Evolutionary conservation across 2,888 invertebrate species (phyloP), one percentile per base, ranked within the genome.

Genomic region (Cryptus viduatorius): DNA sequence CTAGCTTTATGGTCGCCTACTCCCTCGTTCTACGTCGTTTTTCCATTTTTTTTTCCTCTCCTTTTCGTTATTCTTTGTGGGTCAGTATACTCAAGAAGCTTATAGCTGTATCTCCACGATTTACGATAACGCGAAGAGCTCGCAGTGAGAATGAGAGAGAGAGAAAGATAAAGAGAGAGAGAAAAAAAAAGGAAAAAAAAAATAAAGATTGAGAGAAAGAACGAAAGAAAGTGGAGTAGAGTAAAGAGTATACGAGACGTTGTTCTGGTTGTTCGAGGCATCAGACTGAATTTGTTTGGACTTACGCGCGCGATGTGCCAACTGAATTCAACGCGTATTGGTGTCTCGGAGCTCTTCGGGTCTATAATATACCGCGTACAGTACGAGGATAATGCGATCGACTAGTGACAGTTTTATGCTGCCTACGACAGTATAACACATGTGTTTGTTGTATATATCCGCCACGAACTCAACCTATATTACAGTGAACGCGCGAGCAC

Each of bases 21-120:
- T 82, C 71, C 75, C 86, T 67, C 84, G 67, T 65, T 71, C 81
- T 48, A 73, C 42, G 59, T 72, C 88, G 85, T 84, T 83, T 84
- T 79, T 77, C 79, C 76, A 69, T 48, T 14, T 81, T 68, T 48
- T 42, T 19, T 53, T 68, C 65, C n/a, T 44, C 72, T 71, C 37
- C 48, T 37, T 72, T 83, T 80, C 73, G 72, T 68, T 78, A 53
- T 48, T 72, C 59, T 67, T 76, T 82, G 67, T 69, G 69, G 78
- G 61, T 78, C 69, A 68, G 79, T 67, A 50, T 48, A 24, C 8
- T 53, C 1, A 29, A 29, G 59, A 29, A 59, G 24, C 59, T 29
- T 59, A 37, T 29, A 10, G 46, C 10, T n/a, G 16, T 37, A 37
- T 64, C 42, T n/a, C 42, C 14, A 29, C 69, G n/a, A 29, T 71